Evolutionary conservation across 2,888 invertebrate species (phyloP), one percentile per base, ranked within the genome.

Genomic region (Candidula unifasciata): DNA sequence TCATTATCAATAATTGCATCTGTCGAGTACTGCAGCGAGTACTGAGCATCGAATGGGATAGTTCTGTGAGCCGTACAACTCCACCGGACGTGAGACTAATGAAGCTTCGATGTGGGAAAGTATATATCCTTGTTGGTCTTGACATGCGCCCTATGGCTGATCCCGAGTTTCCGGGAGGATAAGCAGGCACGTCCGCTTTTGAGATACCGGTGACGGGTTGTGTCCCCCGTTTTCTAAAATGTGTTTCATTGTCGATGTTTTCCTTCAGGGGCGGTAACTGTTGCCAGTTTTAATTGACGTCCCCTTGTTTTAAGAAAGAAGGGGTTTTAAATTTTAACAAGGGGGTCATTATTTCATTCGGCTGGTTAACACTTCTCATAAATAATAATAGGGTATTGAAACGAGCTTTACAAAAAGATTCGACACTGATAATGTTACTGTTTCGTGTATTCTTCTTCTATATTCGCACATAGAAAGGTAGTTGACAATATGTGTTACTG

Each of bases 41-140:
- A 77, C 2, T 35, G 77, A 33, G 35, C 33, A 60, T 57, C 24
- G 60, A 77, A 60, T 16, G 30, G 30, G 37, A 30, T 24, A 44
- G 76, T 52, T 33, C 82, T 74, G 37, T 60, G 66, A 82, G 76
- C 64, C 76, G 73, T 76, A 30, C 30, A 27, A 24, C 35, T 66
- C 16, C 33, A n/a, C 82, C 82, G 82, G 82, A 82, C 66, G 76
- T 74, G 18, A 24, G 27, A 64, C 82, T 82, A 82, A 82, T 82
- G 74, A 82, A 35, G 60, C 37, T 30, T 76, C 74, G 60, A 64
- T 27, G 66, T 64, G 82, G 71, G 71, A 82, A 66, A 82, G 69
- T 71, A 82, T 82, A 74, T 30, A 71, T 74, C 76, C 82, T 82
- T 82, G 82, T 82, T 82, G 64, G 33, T 30, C 35, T 54, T 76